Evolutionary conservation across 2,113 vertebrate genomes (phyloP), one percentile per base, ranked within the genome.

Genomic region (Paracanthobrama guichenoti): DNA sequence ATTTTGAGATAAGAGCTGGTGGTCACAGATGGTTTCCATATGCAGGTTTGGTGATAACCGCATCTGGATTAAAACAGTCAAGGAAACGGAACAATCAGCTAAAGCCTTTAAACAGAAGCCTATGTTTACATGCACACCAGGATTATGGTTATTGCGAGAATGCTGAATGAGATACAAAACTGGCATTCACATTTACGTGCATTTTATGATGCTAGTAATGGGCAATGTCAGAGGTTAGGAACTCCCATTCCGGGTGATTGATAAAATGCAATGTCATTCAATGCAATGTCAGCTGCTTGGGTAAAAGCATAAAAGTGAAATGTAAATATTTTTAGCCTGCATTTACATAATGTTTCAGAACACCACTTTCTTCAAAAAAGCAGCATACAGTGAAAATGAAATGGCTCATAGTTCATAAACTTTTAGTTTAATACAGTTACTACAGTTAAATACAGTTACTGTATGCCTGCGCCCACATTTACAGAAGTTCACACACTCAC

Each of bases 1-100:
- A 42, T 42, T 80, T 16, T 31, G 9, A 66, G 24, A 66, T 46
- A 66, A 80, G 24, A 64, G 78, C 14, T 66, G 24, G 42, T 79
- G 77, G 78, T 80, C 78, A 28, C 59, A 64, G 57, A 64, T 20
- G 42, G 42, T 80, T 66, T 60, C 4, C 28, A 57, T 57, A 35
- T 8, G 28, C 48, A 35, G 26, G 18, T 35, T 39, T 62, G n/a
- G n/a, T 62, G 16, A 3, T 42, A 26, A 50, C 44, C 28, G 7
- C 16, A 75, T 80, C 24, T 80, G 18, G 44, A 4, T 18, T 80
- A 13, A 28, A 50, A 31, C 18, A 31, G 20, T 26, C 35, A 46
- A 44, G 2, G 24, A 64, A 14, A 59, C 22, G 7, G 22, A 59
- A 39, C 55, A 44, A 60, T 57, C 14, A 62, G 14, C 53, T 55